Evolutionary conservation across 2,797 vertebrate species (phyloP).

Genomic region (Parauchenoglanis ngamensis): DNA sequence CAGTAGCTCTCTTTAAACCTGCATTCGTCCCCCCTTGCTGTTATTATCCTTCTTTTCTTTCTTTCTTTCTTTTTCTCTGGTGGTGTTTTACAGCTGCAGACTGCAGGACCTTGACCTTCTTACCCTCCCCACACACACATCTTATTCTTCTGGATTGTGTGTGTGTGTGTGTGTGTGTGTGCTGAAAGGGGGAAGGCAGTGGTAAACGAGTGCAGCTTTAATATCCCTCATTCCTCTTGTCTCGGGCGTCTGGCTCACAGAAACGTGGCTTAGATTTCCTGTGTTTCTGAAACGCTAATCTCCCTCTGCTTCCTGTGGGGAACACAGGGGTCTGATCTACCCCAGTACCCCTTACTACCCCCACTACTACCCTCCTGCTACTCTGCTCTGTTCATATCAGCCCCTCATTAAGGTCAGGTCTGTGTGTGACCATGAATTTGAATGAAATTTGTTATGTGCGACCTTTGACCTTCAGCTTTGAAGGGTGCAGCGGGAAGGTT

Average conservation of each 20-base stretch:
- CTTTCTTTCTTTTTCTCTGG: slow-evolving; percentile 51
- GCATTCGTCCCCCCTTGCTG: neutral
- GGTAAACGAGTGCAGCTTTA: slow-evolving; percentile 57
- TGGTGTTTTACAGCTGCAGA: slow-evolving; percentile 7
- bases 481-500: slow-evolving; percentile 31
- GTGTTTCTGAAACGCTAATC: slow-evolving; percentile 72
- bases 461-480: slow-evolving; percentile 72
- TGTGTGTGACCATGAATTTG: slow-evolving; percentile 64
- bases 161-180: neutral
- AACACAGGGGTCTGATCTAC: slow-evolving; percentile 58
- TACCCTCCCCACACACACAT: neutral
- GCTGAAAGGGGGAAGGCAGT: slow-evolving; percentile 15
- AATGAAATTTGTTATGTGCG: slow-evolving; percentile 76
- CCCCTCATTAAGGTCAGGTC: slow-evolving; percentile 39
- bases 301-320: slow-evolving; percentile 72
- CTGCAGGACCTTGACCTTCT: slow-evolving; percentile 31
- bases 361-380: neutral
- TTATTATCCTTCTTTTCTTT: slow-evolving; percentile 66
- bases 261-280: slow-evolving; percentile 80
- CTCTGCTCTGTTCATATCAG: neutral
- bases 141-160: neutral
- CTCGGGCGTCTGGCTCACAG: slow-evolving; percentile 62
- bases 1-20: neutral
- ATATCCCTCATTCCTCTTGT: slow-evolving; percentile 66
- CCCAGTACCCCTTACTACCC: neutral